Evolutionary conservation across 2,888 invertebrate genomes (phyloP).

Genomic region (Tyria jacobaeae): DNA sequence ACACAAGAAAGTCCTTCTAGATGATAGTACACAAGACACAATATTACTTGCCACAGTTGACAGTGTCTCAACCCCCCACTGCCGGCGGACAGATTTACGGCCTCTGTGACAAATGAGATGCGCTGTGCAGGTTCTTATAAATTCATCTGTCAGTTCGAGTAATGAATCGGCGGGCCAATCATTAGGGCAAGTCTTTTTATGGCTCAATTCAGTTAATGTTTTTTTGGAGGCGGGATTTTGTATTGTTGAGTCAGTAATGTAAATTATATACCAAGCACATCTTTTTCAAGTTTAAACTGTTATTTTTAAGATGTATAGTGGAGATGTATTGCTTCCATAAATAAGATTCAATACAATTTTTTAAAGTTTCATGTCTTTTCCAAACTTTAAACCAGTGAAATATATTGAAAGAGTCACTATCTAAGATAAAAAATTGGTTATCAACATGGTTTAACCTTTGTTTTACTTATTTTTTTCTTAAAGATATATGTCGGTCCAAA

Average conservation of each 20-base stretch:
- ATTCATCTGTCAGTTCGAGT: constrained; percentile 70
- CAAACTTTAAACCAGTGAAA: no score
- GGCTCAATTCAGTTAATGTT: constrained; percentile 36
- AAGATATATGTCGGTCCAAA: no score
- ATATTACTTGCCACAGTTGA: constrained; percentile 7
- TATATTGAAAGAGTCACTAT: no score
- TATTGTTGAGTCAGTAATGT: constrained; percentile 17
- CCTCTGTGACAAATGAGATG: constrained; percentile 60
- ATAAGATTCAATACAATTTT: no score
- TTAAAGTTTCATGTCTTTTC: no score
- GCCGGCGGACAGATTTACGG: constrained; percentile 47
- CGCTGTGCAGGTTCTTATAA: constrained; percentile 59
- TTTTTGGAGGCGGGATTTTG: constrained; percentile 23
- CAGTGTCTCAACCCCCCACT: constrained; percentile 24
- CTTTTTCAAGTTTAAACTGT: background rate
- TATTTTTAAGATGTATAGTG: background rate
- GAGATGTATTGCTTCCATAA: background rate
- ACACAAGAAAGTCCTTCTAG: background rate
- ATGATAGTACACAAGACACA: constrained; percentile 9
- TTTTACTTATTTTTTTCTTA: no score
- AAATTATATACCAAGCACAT: background rate
- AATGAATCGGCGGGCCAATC: constrained; percentile 63
- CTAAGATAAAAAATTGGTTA: no score
- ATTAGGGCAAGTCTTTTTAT: constrained; percentile 55
- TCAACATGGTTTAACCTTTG: no score